Conservation (phyloP, 1,140 invertebrate genomes). For the Drusus annulatus region DNA sequence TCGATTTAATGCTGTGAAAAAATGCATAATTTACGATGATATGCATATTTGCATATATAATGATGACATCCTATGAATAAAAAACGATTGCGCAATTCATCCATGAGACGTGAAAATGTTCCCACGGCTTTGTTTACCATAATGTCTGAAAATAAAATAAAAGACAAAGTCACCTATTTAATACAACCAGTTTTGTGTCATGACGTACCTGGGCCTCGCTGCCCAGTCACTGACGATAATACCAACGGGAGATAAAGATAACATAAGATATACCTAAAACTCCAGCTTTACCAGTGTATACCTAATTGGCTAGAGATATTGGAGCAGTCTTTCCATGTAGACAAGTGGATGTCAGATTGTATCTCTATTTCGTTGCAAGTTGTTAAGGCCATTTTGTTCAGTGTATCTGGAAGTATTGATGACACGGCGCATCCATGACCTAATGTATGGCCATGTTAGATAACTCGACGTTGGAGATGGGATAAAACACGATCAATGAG, state of each 20-base stretch:
- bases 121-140: conserved; percentile 17
- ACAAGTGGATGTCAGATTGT: neutral
- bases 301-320: conserved; percentile 33
- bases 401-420: neutral
- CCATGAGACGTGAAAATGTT: conserved; percentile 8
- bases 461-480: neutral
- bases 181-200: conserved; percentile 22
- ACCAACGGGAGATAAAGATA: no score
- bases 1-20: no score
- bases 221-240: no score
- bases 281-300: neutral
- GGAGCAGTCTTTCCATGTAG: conserved; percentile 28
- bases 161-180: conserved; percentile 5
- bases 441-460: neutral
- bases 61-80: neutral
- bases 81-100: neutral
- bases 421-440: conserved; percentile 10
- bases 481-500: neutral
- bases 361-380: no score
- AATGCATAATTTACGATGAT: no score
- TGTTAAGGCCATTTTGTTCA: neutral
- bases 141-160: neutral
- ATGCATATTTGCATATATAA: no score
- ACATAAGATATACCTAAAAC: no score
- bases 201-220: neutral